A percentile compares a stretch with the other conserved stretches of the same genome.
Evolutionary conservation across 92 coral and sea anemone species (phyloP).

Genomic region (Anthopleura xanthogrammica): DNA sequence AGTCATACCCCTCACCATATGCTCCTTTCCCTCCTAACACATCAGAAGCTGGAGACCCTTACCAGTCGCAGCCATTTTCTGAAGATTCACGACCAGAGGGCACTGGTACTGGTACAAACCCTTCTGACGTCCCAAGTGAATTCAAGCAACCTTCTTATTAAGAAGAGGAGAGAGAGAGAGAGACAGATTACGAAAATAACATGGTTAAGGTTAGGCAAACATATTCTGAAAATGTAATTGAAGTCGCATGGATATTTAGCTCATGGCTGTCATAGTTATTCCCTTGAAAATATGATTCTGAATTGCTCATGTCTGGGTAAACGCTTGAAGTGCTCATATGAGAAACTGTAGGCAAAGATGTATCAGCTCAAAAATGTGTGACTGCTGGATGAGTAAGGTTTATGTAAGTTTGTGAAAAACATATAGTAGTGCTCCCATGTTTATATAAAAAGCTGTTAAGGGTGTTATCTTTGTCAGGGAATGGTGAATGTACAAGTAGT

Average conservation of each 20-base stretch:
- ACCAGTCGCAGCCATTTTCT: constrained; percentile 87
- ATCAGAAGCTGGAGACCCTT: constrained; percentile 76
- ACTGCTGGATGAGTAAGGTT: too few species aligned
- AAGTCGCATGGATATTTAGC: neutral
- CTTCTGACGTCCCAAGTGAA: constrained; percentile 45
- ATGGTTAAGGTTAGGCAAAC: neutral
- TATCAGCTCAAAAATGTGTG: too few species aligned
- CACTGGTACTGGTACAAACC: neutral
- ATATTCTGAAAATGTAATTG: neutral
- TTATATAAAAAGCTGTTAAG: too few species aligned
- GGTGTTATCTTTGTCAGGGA: too few species aligned
- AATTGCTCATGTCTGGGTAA: too few species aligned
- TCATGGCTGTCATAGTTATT: too few species aligned
- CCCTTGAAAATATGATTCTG: too few species aligned
- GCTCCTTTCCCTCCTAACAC: constrained; percentile 81
- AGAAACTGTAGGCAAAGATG: too few species aligned
- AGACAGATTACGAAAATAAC: neutral
- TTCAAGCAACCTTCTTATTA: constrained; percentile 36
- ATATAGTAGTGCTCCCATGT: too few species aligned
- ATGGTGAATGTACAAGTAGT: too few species aligned
- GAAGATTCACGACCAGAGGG: constrained; percentile 47
- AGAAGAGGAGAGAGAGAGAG: neutral
- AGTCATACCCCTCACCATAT: constrained; percentile 83
- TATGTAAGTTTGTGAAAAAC: too few species aligned
- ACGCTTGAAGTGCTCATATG: too few species aligned